phyloP scores from a whole-genome alignment of 1,140 invertebrate genomes.

The Meloidogyne hapla region DNA sequence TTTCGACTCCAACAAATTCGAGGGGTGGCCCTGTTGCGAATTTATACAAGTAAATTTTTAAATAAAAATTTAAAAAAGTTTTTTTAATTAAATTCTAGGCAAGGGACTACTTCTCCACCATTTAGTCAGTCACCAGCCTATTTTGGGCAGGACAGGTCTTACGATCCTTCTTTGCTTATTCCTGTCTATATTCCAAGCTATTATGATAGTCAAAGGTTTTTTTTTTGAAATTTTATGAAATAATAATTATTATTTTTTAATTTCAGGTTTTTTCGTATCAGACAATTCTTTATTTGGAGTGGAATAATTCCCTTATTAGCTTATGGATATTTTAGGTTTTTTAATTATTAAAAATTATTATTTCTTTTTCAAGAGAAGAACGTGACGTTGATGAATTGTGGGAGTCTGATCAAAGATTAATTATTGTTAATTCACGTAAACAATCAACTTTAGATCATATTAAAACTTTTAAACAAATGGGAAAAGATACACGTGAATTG shows the following conservation, averaged over 20 bases:
- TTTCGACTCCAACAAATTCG: background rate
- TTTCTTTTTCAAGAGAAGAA: background rate
- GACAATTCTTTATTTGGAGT: background rate
- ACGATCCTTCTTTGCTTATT: slow-evolving; percentile 8
- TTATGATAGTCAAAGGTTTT: slow-evolving; percentile 10
- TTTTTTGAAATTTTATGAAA: background rate
- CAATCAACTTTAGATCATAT: background rate
- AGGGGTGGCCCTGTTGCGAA: background rate
- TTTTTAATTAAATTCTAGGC: background rate
- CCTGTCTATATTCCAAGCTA: slow-evolving; percentile 8
- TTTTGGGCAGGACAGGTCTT: background rate
- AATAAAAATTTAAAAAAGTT: background rate
- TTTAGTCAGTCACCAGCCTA: background rate
- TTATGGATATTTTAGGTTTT: slow-evolving; percentile 13
- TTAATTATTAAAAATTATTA: background rate
- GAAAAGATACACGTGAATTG: slow-evolving; percentile 6
- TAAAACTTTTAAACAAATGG: background rate
- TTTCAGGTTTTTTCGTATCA: background rate
- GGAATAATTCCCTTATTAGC: background rate
- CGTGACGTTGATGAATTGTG: slow-evolving; percentile 12
- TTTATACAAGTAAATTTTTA: slow-evolving; percentile 1
- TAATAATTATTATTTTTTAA: background rate
- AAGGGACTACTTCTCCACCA: background rate
- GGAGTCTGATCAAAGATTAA: background rate
- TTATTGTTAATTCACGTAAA: background rate